phyloP scores from a whole-genome alignment of 2,888 invertebrate species.

The Limnephilus lunatus region DNA sequence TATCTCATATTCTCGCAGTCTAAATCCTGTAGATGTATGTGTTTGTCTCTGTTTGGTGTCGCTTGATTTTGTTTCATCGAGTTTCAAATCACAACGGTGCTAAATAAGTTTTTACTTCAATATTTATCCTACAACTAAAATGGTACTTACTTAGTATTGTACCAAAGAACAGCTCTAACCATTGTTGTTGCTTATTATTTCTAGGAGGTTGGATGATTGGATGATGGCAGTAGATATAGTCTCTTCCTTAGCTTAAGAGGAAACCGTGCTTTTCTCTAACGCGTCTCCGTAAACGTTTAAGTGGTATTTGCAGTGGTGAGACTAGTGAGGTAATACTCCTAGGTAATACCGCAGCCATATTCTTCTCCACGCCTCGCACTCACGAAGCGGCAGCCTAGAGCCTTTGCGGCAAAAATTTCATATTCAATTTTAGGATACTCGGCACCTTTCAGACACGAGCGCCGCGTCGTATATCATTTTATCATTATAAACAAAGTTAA shows the following conservation, averaged over 20 bases:
- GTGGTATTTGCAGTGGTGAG: slow-evolving; percentile 20
- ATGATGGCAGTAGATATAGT: neutral
- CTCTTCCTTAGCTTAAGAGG: neutral
- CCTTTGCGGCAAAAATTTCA: slow-evolving; percentile 23
- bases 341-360: neutral
- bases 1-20: too few species aligned
- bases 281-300: slow-evolving; percentile 6
- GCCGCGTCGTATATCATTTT: slow-evolving; percentile 36
- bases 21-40: too few species aligned
- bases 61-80: too few species aligned
- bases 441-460: neutral
- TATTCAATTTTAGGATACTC: slow-evolving; percentile 40
- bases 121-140: neutral
- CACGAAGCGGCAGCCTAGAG: slow-evolving; percentile 37
- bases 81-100: too few species aligned
- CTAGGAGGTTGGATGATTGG: neutral
- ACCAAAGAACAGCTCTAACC: neutral
- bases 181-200: neutral
- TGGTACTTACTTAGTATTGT: too few species aligned
- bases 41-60: too few species aligned
- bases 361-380: slow-evolving; percentile 19
- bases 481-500: slow-evolving; percentile 42
- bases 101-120: too few species aligned
- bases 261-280: neutral
- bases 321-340: neutral